Percentiles rank a stretch among this genome's conserved stretches.
Evolutionary conservation across 1,140 invertebrate species (phyloP).

Genomic region (Lamellibrachia luymesi): DNA sequence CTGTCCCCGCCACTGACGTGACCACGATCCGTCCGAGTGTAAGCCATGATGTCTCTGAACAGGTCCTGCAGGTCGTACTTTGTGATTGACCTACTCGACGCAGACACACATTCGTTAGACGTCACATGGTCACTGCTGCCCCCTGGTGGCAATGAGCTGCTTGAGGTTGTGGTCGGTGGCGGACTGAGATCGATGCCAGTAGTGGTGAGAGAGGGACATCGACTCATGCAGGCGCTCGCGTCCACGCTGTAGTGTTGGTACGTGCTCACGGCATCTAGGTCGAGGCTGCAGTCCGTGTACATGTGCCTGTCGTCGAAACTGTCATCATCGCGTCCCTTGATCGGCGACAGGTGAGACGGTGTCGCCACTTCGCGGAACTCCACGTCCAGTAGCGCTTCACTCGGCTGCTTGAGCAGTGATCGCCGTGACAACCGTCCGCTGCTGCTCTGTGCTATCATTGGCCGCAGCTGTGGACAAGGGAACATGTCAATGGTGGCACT

Average conservation of each 20-base stretch:
- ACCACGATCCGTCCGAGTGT: background rate
- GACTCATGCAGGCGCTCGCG: background rate
- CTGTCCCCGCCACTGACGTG: background rate
- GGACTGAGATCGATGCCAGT: constrained; percentile 64
- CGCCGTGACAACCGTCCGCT: background rate
- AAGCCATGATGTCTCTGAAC: background rate
- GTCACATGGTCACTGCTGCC: background rate
- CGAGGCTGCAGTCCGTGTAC: constrained; percentile 6
- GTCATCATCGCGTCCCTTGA: background rate
- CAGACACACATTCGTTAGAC: background rate
- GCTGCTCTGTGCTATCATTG: background rate
- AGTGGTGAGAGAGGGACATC: constrained; percentile 62
- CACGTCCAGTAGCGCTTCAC: background rate
- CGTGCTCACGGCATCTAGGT: background rate
- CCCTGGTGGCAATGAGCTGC: background rate
- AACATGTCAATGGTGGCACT: background rate
- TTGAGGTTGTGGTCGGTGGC: constrained; percentile 42
- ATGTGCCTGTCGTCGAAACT: background rate
- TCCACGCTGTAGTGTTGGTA: constrained; percentile 19
- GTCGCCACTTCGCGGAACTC: constrained; percentile 7
- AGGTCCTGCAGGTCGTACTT: background rate
- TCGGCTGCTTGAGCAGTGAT: background rate
- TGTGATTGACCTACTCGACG: background rate
- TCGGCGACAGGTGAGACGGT: constrained; percentile 13
- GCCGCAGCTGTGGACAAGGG: background rate